Conservation (phyloP, 1,140 invertebrate genomes). For the Drosophila repletoides region DNA sequence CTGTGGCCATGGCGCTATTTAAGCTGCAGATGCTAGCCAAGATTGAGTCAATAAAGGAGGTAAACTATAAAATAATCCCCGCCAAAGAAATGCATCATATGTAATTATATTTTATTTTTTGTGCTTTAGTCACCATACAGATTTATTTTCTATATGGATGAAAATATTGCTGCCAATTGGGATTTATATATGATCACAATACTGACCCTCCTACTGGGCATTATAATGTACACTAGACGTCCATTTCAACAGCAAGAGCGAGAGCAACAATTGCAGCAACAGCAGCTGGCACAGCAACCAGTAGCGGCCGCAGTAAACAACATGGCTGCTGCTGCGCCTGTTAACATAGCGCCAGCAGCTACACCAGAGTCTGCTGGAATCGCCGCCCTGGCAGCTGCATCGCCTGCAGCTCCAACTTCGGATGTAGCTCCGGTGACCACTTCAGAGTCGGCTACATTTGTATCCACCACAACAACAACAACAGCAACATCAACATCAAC, state of each 20-base stretch:
- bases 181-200: conserved; percentile 95
- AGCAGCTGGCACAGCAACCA: conserved; percentile 50
- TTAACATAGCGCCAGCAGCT: background rate
- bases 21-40: conserved; percentile 93
- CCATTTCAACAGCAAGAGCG: conserved; percentile 83
- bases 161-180: conserved; percentile 93
- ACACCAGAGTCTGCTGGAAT: background rate
- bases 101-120: background rate
- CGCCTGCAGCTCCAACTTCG: too few species aligned
- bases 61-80: too few species aligned
- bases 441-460: too few species aligned
- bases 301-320: conserved; percentile 34
- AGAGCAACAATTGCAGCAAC: too few species aligned
- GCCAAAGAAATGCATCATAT: too few species aligned
- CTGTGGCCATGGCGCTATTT: conserved; percentile 95
- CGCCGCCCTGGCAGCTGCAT: background rate
- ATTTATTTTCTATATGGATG: conserved; percentile 86
- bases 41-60: conserved; percentile 87
- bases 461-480: conserved; percentile 2
- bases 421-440: conserved; percentile 1
- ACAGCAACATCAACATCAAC: background rate
- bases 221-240: conserved; percentile 90
- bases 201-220: conserved; percentile 90
- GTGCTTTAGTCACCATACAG: conserved; percentile 85
- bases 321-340: conserved; percentile 11